These are phyloP conservation scores for Elaeidobius kamerunicus DNA, from an alignment of 2,888 invertebrate species.

Conservation along the genomic window DNA sequence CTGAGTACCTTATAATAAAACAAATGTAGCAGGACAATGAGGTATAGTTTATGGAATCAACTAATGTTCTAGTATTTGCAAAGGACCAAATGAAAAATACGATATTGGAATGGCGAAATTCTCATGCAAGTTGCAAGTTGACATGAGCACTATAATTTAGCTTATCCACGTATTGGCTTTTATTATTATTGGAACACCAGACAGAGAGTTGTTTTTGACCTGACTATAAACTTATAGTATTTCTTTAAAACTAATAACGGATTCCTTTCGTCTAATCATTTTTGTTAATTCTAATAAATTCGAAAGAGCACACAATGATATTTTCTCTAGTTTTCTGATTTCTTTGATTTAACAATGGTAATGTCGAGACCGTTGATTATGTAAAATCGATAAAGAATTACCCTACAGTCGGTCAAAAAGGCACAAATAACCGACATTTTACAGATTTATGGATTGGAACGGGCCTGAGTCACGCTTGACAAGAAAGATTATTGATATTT, in stretches of 20 bases:
- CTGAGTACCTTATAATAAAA: constrained; percentile 11
- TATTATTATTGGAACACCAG: too few relatives aligned
- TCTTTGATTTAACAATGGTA: constrained; percentile 3
- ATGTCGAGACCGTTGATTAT: constrained; percentile 1
- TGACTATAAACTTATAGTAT: not conserved
- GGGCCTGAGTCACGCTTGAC: constrained; percentile 14
- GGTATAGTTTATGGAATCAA: constrained; percentile 1
- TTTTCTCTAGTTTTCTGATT: not conserved
- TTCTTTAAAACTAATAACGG: too few relatives aligned
- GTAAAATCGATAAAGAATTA: constrained; percentile 10
- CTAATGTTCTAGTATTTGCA: not conserved
- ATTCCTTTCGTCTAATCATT: too few relatives aligned
- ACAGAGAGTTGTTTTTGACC: not conserved
- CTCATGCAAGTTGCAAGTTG: too few relatives aligned
- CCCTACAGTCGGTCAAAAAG: constrained; percentile 9
- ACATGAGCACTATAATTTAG: too few relatives aligned
- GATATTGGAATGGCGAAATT: not conserved
- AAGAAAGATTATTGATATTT: constrained; percentile 15
- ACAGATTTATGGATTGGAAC: constrained; percentile 16
- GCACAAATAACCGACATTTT: constrained; percentile 17
- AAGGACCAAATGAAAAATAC: not conserved
- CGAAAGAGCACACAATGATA: not conserved
- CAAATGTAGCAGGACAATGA: constrained; percentile 5
- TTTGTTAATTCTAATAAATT: not conserved
- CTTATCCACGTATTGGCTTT: too few relatives aligned